Evolutionary conservation across 2,113 vertebrate genomes (phyloP).

Genomic region (Hyaena hyaena): DNA sequence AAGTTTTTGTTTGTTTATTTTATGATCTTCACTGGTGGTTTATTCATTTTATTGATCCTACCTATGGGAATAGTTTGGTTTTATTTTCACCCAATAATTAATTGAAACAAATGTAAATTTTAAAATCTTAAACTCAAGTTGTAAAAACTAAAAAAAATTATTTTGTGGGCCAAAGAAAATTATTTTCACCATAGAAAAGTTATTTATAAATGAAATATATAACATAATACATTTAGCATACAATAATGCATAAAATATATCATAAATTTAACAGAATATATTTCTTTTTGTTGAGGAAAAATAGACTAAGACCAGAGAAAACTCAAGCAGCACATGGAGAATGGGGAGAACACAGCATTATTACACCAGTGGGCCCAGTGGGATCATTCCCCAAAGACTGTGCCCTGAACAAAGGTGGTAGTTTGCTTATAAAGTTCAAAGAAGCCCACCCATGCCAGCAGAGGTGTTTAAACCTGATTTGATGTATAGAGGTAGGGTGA

Average conservation of each 20-base stretch:
- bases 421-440: no score
- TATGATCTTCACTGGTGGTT: neutral
- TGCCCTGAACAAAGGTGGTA: no score
- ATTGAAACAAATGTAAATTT: neutral
- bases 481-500: no score
- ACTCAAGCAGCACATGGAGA: no score
- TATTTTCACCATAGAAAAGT: neutral
- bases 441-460: no score
- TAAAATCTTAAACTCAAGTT: neutral
- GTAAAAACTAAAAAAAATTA: neutral
- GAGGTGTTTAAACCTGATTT: no score
- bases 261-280: neutral
- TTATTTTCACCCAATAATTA: neutral
- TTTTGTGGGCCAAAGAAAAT: neutral
- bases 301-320: no score
- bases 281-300: neutral
- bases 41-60: neutral
- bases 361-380: no score
- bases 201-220: neutral
- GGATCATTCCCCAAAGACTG: no score
- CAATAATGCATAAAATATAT: neutral
- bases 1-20: neutral
- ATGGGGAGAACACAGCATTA: no score
- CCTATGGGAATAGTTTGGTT: neutral
- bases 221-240: neutral